A percentile compares a stretch with the other conserved stretches of the same genome.
phyloP scores from a whole-genome alignment of 2,888 invertebrate species.

The Embidobia sp. region DNA sequence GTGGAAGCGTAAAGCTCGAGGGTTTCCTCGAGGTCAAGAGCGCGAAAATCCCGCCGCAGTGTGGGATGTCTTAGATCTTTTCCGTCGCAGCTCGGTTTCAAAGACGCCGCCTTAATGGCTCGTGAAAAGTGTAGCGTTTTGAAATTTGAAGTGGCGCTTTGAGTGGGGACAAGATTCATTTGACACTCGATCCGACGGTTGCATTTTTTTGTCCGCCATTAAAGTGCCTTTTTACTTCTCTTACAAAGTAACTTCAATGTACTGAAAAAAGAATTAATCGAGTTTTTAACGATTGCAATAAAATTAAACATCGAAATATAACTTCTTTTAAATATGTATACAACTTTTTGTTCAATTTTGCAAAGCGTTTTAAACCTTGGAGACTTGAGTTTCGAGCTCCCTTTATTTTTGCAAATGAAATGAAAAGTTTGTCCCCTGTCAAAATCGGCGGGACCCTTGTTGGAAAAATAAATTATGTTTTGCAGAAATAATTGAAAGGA shows the following conservation, averaged over 20 bases:
- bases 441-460: conserved; percentile 4
- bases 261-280: too few relatives aligned
- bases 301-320: too few relatives aligned
- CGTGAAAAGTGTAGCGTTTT: conserved; percentile 65
- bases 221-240: too few relatives aligned
- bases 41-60: conserved; percentile 77
- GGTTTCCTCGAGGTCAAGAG: conserved; percentile 72
- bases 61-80: conserved; percentile 71
- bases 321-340: too few relatives aligned
- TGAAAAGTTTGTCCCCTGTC: not conserved
- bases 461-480: conserved; percentile 29
- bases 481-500: conserved; percentile 44
- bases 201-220: not conserved
- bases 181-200: not conserved
- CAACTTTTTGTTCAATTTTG: too few relatives aligned
- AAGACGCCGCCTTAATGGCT: conserved; percentile 67
- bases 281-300: too few relatives aligned
- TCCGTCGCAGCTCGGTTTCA: conserved; percentile 73
- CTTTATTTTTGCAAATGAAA: not conserved
- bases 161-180: not conserved
- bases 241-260: too few relatives aligned
- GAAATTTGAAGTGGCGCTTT: conserved; percentile 54
- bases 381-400: too few relatives aligned
- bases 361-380: too few relatives aligned
- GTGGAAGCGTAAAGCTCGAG: conserved; percentile 51